These are phyloP conservation scores for Rhinichthys klamathensis DNA, from an alignment of 2,113 vertebrate genomes.

Conservation along the genomic window DNA sequence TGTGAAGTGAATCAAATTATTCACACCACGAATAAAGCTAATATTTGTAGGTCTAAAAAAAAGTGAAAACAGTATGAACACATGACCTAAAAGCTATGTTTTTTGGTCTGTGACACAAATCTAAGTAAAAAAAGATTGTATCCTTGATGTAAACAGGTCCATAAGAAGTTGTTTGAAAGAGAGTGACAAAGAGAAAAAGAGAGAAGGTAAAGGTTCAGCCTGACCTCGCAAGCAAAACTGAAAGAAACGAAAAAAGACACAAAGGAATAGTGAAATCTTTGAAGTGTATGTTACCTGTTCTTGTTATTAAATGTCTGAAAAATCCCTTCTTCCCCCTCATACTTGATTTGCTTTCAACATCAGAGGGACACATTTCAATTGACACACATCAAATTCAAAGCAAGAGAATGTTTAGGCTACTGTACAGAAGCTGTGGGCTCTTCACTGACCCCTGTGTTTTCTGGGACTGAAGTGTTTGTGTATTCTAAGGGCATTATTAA, in stretches of 20 bases:
- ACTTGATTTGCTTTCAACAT: background rate
- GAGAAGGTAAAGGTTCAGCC: conserved; percentile 3
- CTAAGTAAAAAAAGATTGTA: background rate
- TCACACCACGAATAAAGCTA: background rate
- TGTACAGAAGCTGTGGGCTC: background rate
- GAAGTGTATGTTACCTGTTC: conserved; percentile 43
- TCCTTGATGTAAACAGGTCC: background rate
- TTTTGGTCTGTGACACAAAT: background rate
- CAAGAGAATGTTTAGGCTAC: background rate
- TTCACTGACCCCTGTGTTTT: background rate
- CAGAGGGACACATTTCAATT: background rate
- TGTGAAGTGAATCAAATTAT: background rate
- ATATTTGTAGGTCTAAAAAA: too few relatives aligned
- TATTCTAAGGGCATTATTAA: conserved; percentile 9
- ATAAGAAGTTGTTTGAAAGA: background rate
- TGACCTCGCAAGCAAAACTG: conserved; percentile 53
- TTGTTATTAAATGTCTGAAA: conserved; percentile 23
- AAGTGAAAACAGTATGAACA: background rate
- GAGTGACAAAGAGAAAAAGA: background rate
- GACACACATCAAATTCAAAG: background rate
- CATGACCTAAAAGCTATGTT: background rate
- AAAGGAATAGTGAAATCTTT: conserved; percentile 40
- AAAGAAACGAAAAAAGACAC: conserved; percentile 29
- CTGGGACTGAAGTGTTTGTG: background rate
- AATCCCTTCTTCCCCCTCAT: conserved; percentile 1